phyloP scores from a whole-genome alignment of 1,140 invertebrate genomes.

The Drosophila novamexicana region DNA sequence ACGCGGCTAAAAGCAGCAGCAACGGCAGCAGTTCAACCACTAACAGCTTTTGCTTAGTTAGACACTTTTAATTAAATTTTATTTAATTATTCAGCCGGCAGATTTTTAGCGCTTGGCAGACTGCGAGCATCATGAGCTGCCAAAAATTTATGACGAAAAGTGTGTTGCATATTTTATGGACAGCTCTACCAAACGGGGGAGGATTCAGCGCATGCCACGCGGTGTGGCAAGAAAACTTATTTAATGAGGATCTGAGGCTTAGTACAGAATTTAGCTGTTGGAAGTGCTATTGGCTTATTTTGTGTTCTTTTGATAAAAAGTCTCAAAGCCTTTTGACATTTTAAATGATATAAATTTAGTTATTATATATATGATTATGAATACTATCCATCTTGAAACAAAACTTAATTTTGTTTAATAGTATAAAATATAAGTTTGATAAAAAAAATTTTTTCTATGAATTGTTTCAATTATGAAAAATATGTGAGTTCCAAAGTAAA shows the following conservation, averaged over 20 bases:
- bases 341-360: too few species aligned
- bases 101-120: slow-evolving; percentile 6
- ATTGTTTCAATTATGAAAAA: too few species aligned
- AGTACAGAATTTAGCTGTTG: too few species aligned
- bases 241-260: slow-evolving; percentile 1
- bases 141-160: slow-evolving; percentile 64
- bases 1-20: background rate
- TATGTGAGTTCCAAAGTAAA: too few species aligned
- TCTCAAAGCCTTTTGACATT: too few species aligned
- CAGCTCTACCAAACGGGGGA: background rate
- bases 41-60: slow-evolving; percentile 37
- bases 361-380: too few species aligned
- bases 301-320: too few species aligned
- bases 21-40: slow-evolving; percentile 34
- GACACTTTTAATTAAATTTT: slow-evolving; percentile 77
- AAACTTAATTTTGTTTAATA: too few species aligned
- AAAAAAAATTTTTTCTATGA: too few species aligned
- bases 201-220: slow-evolving; percentile 3
- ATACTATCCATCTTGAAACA: too few species aligned
- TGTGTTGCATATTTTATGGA: slow-evolving; percentile 63
- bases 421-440: too few species aligned
- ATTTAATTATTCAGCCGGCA: slow-evolving; percentile 69
- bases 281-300: too few species aligned
- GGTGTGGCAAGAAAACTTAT: slow-evolving; percentile 12
- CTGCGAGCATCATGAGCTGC: slow-evolving; percentile 42